phyloP scores from a whole-genome alignment of 1,140 invertebrate genomes.

The Trichonephila clavata region DNA sequence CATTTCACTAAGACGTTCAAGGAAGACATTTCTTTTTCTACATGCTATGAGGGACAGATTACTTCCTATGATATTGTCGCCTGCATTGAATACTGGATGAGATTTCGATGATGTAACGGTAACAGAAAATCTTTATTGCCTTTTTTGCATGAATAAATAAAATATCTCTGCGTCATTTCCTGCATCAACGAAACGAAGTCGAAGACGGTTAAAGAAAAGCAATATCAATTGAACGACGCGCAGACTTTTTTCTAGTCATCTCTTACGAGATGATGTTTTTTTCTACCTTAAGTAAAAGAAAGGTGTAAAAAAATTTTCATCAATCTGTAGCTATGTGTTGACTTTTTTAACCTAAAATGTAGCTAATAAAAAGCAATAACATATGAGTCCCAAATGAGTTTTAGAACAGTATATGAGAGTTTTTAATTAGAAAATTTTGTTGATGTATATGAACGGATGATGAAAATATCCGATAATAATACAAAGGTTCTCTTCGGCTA shows the following conservation, averaged over 20 bases:
- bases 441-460: background rate
- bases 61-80: conserved; percentile 74
- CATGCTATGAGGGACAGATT: conserved; percentile 65
- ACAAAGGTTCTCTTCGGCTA: background rate
- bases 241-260: background rate
- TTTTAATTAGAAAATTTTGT: conserved; percentile 41
- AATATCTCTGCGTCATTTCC: conserved; percentile 73
- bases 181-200: conserved; percentile 58
- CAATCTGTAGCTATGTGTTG: background rate
- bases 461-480: conserved; percentile 7
- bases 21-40: conserved; percentile 21
- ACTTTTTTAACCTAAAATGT: conserved; percentile 16
- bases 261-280: background rate
- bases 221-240: conserved; percentile 69
- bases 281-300: background rate
- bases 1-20: conserved; percentile 45
- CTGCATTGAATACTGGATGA: conserved; percentile 72
- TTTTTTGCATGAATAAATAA: conserved; percentile 76
- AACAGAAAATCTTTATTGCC: conserved; percentile 74
- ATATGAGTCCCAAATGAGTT: background rate
- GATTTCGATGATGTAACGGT: conserved; percentile 71
- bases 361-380: conserved; percentile 16
- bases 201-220: conserved; percentile 67
- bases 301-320: conserved; percentile 40
- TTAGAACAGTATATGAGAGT: background rate